Conservation (phyloP, 2,888 invertebrate species). For the Griposia aprilina region DNA sequence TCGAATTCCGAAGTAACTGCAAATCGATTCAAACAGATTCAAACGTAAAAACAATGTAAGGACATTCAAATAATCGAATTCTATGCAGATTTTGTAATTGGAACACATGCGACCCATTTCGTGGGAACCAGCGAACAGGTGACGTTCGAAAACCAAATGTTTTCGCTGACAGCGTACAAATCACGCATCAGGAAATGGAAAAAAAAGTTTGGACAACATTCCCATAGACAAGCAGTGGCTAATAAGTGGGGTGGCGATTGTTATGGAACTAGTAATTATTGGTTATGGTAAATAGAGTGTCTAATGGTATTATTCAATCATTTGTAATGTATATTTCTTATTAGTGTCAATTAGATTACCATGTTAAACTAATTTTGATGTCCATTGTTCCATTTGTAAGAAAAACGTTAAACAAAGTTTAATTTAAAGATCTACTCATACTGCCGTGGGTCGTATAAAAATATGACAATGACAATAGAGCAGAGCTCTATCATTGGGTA, state of each 20-base stretch:
- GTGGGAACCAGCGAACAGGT: conserved; percentile 86
- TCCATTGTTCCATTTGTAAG: neutral
- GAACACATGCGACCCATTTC: conserved; percentile 77
- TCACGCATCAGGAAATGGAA: conserved; percentile 83
- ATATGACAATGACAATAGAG: neutral
- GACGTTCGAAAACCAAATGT: conserved; percentile 80
- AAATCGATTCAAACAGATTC: conserved; percentile 43
- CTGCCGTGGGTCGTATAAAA: neutral
- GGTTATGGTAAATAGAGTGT: conserved; percentile 17
- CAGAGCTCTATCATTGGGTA: neutral
- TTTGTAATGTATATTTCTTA: conserved; percentile 17
- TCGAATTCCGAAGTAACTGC: conserved; percentile 17
- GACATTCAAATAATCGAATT: conserved; percentile 65
- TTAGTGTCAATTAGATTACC: conserved; percentile 13
- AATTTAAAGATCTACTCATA: neutral
- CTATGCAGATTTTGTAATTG: conserved; percentile 74
- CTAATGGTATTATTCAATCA: conserved; percentile 7
- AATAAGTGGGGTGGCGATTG: conserved; percentile 60
- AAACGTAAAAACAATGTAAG: conserved; percentile 40
- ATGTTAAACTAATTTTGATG: neutral
- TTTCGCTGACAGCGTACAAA: conserved; percentile 81
- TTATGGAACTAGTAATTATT: conserved; percentile 34
- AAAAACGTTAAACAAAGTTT: neutral
- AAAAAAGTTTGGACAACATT: conserved; percentile 73
- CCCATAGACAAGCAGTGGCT: conserved; percentile 67